phyloP scores from a whole-genome alignment of 2,797 vertebrate genomes.

The Telmatherina bonti region DNA sequence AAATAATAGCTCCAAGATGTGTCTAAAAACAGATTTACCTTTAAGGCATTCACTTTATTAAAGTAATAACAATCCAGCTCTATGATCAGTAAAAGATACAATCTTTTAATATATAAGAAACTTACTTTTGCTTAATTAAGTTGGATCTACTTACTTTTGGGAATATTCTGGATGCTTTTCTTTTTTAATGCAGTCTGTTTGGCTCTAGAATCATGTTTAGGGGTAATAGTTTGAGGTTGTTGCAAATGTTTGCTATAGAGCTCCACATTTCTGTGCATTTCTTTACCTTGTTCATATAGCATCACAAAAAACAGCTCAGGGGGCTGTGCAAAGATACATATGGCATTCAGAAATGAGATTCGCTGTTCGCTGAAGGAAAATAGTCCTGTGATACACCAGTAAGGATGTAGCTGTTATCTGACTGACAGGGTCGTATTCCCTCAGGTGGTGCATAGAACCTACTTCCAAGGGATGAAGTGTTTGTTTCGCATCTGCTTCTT shows the following conservation, averaged over 20 bases:
- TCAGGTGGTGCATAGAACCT: slow-evolving; percentile 97
- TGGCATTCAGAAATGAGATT: slow-evolving; percentile 17
- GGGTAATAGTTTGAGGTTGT: background rate
- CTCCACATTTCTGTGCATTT: background rate
- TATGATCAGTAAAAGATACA: slow-evolving; percentile 1
- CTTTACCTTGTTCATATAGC: background rate
- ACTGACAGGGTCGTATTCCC: slow-evolving; percentile 46
- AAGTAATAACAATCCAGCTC: background rate
- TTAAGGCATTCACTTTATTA: background rate
- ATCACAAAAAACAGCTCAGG: background rate
- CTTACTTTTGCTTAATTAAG: background rate
- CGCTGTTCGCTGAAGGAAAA: slow-evolving; percentile 13
- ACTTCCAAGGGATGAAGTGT: slow-evolving; percentile 99
- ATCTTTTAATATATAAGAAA: background rate
- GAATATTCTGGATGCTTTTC: background rate
- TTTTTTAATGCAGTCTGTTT: background rate
- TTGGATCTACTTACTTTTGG: background rate
- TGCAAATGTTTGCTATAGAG: background rate
- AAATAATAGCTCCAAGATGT: background rate
- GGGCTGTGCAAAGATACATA: background rate
- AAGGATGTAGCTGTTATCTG: slow-evolving; percentile 24
- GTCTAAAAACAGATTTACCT: background rate
- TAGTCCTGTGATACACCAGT: slow-evolving; percentile 13
- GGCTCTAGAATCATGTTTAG: background rate
- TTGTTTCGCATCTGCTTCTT: slow-evolving; percentile 98